These are phyloP conservation scores for Myzus persicae DNA, from an alignment of 1,140 invertebrate species.

Conservation along the genomic window DNA sequence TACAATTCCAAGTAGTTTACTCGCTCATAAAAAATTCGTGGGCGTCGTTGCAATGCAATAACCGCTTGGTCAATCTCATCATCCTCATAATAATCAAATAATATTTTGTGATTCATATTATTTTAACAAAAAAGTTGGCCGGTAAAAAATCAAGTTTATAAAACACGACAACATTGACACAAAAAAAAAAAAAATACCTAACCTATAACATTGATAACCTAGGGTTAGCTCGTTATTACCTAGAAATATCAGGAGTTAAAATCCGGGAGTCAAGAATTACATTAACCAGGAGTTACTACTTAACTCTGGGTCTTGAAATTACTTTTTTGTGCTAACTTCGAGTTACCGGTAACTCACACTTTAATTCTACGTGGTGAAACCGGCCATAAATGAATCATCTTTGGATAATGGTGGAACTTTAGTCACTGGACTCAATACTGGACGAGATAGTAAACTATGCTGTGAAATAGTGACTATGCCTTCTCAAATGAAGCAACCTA, in stretches of 20 bases:
- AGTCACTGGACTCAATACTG: too few relatives aligned
- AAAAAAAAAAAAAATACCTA: not conserved
- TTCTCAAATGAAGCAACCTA: too few relatives aligned
- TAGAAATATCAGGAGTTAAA: constrained; percentile 23
- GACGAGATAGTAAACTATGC: too few relatives aligned
- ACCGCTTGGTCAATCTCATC: not conserved
- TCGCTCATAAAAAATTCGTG: not conserved
- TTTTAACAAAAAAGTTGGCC: not conserved
- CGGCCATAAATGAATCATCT: too few relatives aligned
- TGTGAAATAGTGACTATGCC: too few relatives aligned
- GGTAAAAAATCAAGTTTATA: too few relatives aligned
- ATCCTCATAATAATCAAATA: constrained; percentile 2
- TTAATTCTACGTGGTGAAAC: too few relatives aligned
- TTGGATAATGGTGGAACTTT: too few relatives aligned
- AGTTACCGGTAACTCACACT: too few relatives aligned
- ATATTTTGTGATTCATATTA: not conserved
- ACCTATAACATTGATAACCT: too few relatives aligned
- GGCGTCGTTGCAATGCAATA: not conserved
- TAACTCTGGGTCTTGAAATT: too few relatives aligned
- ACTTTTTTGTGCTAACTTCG: too few relatives aligned
- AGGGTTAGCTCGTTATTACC: not conserved
- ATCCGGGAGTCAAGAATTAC: not conserved
- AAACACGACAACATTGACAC: not conserved
- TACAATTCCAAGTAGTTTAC: not conserved
- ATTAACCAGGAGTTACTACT: not conserved